Percentiles rank a stretch among this genome's conserved stretches.
Conservation (phyloP, 2,888 invertebrate genomes). For the Hirtodrosophila histrioides region DNA sequence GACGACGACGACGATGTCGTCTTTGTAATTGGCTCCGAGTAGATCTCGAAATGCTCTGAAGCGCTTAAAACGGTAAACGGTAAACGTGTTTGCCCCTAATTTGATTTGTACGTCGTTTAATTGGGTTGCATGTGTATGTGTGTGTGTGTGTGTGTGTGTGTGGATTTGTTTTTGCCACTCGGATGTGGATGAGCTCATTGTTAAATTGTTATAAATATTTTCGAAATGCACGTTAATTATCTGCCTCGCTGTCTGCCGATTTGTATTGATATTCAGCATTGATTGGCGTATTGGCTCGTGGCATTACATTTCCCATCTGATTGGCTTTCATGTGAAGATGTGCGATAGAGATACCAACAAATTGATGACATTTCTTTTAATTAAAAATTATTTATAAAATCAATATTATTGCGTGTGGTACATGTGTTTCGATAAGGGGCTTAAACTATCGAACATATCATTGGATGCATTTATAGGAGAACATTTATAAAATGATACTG, state of each 20-base stretch:
- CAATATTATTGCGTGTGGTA: no score
- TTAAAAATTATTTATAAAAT: not conserved
- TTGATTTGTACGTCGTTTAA: conserved; percentile 58
- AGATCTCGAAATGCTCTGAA: conserved; percentile 28
- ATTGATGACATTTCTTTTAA: not conserved
- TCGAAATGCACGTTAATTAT: conserved; percentile 60
- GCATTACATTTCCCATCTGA: conserved; percentile 8
- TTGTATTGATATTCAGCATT: conserved; percentile 4
- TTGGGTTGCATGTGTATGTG: conserved; percentile 23
- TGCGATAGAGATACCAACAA: not conserved
- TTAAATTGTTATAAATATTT: conserved; percentile 45
- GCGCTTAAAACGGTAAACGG: conserved; percentile 59
- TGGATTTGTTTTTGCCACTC: conserved; percentile 18
- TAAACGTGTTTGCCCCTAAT: conserved; percentile 74
- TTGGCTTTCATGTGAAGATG: conserved; percentile 3
- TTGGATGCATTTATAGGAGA: no score
- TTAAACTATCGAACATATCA: no score
- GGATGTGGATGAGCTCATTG: conserved; percentile 65
- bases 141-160: conserved; percentile 14
- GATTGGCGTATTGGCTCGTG: conserved; percentile 26
- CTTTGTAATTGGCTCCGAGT: conserved; percentile 53
- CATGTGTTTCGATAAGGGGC: no score
- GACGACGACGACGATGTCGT: conserved; percentile 8
- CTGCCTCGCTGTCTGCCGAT: conserved; percentile 10
- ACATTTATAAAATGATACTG: no score